Percentiles rank a stretch among this genome's conserved stretches.
These are phyloP conservation scores for Agrotis segetum DNA, from an alignment of 2,888 invertebrate species.

Conservation along the genomic window DNA sequence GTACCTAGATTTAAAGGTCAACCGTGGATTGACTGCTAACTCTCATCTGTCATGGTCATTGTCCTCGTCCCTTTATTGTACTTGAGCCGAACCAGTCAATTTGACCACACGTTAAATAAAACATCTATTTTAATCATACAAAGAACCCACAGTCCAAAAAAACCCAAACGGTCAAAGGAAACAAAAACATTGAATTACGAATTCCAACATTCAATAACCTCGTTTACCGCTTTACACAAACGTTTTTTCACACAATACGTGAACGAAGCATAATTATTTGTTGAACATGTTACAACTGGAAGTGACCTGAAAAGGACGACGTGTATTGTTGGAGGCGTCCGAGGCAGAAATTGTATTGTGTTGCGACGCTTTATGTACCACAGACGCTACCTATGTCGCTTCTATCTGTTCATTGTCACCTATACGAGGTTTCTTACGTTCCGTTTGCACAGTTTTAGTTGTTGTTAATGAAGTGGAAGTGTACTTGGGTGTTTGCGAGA, in stretches of 20 bases:
- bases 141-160: conserved; percentile 6
- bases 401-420: conserved; percentile 76
- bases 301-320: conserved; percentile 88
- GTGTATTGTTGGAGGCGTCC: conserved; percentile 82
- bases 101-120: background rate
- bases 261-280: conserved; percentile 80
- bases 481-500: conserved; percentile 21
- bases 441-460: conserved; percentile 63
- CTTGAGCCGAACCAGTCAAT: background rate
- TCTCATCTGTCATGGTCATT: background rate
- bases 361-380: conserved; percentile 78
- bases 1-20: too few species aligned
- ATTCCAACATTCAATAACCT: conserved; percentile 55
- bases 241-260: conserved; percentile 75
- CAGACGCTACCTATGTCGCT: conserved; percentile 70
- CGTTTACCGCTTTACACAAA: conserved; percentile 62
- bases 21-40: too few species aligned
- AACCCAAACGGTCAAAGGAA: background rate
- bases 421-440: conserved; percentile 70
- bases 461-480: conserved; percentile 60
- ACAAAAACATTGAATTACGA: conserved; percentile 32
- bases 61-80: too few species aligned
- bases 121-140: background rate
- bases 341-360: conserved; percentile 87
- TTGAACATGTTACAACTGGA: conserved; percentile 83